Base-by-base conservation (phyloP, 2,888 invertebrate genomes). In the Mythimna ferrago region DNA sequence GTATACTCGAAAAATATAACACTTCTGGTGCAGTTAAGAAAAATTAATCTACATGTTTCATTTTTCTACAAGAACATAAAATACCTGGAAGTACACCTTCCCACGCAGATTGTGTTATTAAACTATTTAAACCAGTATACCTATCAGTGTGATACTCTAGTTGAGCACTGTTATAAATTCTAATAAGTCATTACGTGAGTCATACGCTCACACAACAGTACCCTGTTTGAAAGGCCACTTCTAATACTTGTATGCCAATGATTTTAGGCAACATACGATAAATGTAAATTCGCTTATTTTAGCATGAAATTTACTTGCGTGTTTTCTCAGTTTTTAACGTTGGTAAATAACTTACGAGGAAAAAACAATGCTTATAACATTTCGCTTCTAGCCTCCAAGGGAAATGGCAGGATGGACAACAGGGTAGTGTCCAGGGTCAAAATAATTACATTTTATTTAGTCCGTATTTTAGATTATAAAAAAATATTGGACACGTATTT, bases 151-250 rank as follows among this genome's bases (percentile, higher is more conserved):
- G 26, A 14, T 63, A 64, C n/a, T 51, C 48, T n/a, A 16, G 63
- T 51, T 2, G 73, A 48, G 9, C n/a, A 41, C 53, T 48, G 56
- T 67, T 66, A 80, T 78, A 70, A 78, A 81, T 79, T 81, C 19
- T 70, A 66, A 80, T 75, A n/a, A 32, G 56, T 38, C 44, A 66
- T 75, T 66, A 66, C 81, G 38, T 75, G 76, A 75, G 5, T 66
- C 56, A 79, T 71, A 48, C 14, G 61, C 9, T 48, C 48, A 57
- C 26, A 38, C 19, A 35, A 65, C 26, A 26, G 48, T 57, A 62
- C 11, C 11, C 14, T 41, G 63, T 64, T 66, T 63, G 19, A 63
- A 63, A 79, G n/a, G 57, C 11, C 16, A 7, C 2, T 58, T 26
- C 64, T 53, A 57, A 56, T 63, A 32, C 53, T 64, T 21, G 16